These are phyloP conservation scores for Resseliella maxima DNA, from an alignment of 2,888 invertebrate genomes.

Conservation along the genomic window DNA sequence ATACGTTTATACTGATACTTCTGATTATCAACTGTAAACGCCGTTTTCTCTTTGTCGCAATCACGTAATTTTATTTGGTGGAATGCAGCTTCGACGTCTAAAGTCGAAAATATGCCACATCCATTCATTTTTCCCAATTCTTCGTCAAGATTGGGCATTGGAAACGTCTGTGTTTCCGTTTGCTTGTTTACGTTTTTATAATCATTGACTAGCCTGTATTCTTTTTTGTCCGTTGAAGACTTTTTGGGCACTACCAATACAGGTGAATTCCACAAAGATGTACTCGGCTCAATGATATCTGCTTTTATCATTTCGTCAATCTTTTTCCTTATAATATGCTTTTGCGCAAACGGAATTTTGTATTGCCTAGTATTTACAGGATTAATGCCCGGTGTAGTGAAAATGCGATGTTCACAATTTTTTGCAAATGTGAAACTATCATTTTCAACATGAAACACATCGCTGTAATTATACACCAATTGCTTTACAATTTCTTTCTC, in stretches of 20 bases:
- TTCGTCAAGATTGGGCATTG: background rate
- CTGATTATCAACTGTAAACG: background rate
- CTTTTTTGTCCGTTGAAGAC: constrained; percentile 59
- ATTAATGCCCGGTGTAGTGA: background rate
- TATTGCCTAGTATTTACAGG: background rate
- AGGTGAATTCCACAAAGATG: constrained; percentile 60
- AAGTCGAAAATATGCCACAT: background rate
- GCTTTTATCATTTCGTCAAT: constrained; percentile 61
- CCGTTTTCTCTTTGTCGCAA: background rate
- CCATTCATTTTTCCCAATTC: background rate
- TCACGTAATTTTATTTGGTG: background rate
- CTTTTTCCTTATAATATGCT: constrained; percentile 57
- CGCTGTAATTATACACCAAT: background rate
- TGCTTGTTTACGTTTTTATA: background rate
- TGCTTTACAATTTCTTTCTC: background rate
- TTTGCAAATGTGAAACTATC: background rate
- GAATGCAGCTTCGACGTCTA: background rate
- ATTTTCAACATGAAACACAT: background rate
- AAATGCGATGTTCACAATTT: background rate
- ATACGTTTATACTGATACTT: no score
- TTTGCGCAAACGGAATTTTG: background rate
- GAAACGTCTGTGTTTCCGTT: background rate
- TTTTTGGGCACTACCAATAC: constrained; percentile 63
- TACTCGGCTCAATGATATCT: constrained; percentile 61
- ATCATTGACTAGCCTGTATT: background rate